Evolutionary conservation across 1,140 invertebrate species (phyloP).

Genomic region (Caerostris darwini): DNA sequence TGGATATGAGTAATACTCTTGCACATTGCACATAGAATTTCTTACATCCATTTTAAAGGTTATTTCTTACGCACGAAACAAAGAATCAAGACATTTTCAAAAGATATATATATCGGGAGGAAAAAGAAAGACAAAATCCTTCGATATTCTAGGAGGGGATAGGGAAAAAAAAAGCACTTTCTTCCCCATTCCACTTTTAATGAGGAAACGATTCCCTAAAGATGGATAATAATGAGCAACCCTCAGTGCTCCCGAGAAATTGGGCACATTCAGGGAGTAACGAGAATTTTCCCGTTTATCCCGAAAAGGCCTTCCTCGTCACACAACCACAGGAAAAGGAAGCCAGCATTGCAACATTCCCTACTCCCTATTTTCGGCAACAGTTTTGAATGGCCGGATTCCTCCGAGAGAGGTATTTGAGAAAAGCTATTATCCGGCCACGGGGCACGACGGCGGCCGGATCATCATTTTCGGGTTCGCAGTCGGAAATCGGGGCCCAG

Average conservation of each 20-base stretch:
- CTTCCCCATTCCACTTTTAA: not conserved
- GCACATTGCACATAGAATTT: too few relatives aligned
- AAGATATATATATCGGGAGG: too few relatives aligned
- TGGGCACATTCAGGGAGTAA: not conserved
- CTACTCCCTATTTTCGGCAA: conserved; percentile 12
- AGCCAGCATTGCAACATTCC: conserved; percentile 20
- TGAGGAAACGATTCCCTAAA: conserved; percentile 15
- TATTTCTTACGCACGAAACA: too few relatives aligned
- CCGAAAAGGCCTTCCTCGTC: not conserved
- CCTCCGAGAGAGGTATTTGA: not conserved
- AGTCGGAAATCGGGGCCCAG: conserved; percentile 14
- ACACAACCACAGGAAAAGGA: conserved; percentile 24
- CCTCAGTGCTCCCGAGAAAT: not conserved
- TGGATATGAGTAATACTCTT: too few relatives aligned
- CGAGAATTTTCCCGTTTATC: conserved; percentile 35
- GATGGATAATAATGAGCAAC: not conserved
- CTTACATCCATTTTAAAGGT: too few relatives aligned
- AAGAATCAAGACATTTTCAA: too few relatives aligned
- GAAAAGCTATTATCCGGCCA: conserved; percentile 19
- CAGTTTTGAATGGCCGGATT: conserved; percentile 27
- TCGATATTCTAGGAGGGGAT: too few relatives aligned
- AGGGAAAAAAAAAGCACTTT: not conserved
- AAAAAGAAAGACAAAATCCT: too few relatives aligned
- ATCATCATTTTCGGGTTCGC: conserved; percentile 30
- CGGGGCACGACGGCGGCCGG: not conserved